Evolutionary conservation across 1,140 invertebrate genomes (phyloP).

Genomic region (Paraescarpia echinospica): DNA sequence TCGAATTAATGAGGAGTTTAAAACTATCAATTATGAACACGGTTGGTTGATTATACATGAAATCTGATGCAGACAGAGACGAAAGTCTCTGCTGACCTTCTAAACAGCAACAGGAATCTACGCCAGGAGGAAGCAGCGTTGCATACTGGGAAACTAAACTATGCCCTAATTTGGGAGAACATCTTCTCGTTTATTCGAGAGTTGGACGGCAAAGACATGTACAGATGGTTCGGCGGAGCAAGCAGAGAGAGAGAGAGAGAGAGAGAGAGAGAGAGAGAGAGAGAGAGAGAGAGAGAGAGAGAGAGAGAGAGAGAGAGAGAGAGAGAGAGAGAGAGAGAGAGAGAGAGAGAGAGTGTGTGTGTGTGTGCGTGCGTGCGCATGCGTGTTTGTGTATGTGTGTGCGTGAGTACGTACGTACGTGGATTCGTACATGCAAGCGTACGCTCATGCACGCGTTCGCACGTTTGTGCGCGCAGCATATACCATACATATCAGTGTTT

Average conservation of each 20-base stretch:
- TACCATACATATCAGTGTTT: not conserved
- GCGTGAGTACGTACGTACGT: not conserved
- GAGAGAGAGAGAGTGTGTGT: not conserved
- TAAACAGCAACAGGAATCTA: not conserved
- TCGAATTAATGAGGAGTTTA: not conserved
- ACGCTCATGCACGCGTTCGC: no score
- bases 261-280: no score
- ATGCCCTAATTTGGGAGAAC: not conserved
- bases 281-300: no score
- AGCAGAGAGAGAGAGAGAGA: no score
- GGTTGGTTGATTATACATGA: not conserved
- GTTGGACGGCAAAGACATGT: not conserved
- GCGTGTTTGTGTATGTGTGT: not conserved
- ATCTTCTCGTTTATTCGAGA: not conserved
- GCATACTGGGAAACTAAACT: not conserved
- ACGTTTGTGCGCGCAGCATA: not conserved
- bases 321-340: no score
- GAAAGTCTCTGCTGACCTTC: not conserved
- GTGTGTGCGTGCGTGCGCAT: not conserved
- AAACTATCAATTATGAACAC: not conserved
- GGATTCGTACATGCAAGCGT: not conserved
- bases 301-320: no score
- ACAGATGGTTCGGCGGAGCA: not conserved
- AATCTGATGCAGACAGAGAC: not conserved
- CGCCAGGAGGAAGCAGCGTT: not conserved